Evolutionary conservation across 2,888 invertebrate genomes (phyloP).

Genomic region (Podotricha telesiphe): DNA sequence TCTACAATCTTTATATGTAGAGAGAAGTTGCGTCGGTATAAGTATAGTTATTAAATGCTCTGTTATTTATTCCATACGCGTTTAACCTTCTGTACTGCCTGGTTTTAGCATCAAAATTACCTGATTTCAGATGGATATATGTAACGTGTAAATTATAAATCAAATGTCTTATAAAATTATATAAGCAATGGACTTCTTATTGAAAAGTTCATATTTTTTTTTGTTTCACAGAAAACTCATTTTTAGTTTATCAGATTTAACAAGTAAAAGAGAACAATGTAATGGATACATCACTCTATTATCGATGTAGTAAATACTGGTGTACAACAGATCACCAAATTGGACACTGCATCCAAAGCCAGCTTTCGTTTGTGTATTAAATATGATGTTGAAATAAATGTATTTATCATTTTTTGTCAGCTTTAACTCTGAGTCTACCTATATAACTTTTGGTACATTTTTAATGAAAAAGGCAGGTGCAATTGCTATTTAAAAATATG

Average conservation of each 20-base stretch:
- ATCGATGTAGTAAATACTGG: conserved; percentile 43
- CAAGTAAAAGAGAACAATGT: conserved; percentile 12
- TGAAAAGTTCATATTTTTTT: not conserved
- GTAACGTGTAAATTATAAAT: no score
- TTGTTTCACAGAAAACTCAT: not conserved
- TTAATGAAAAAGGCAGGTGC: no score
- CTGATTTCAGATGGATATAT: no score
- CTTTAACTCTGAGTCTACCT: not conserved
- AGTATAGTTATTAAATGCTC: no score
- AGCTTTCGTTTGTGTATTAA: not conserved
- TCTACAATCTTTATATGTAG: no score
- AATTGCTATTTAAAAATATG: no score
- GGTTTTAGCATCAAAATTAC: no score
- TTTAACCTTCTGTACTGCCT: no score
- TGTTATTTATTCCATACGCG: no score
- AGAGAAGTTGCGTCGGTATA: no score
- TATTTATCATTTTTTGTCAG: not conserved
- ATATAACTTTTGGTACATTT: no score
- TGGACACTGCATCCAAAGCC: conserved; percentile 20
- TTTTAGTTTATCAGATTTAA: conserved; percentile 14
- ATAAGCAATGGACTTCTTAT: not conserved
- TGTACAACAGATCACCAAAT: conserved; percentile 36
- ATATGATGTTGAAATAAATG: conserved; percentile 2
- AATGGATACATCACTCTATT: conserved; percentile 37
- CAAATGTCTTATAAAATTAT: no score